Evolutionary conservation across 2,797 vertebrate species (phyloP), one percentile per base, ranked within the genome.

Genomic region (Notoglanidium macrostoma): DNA sequence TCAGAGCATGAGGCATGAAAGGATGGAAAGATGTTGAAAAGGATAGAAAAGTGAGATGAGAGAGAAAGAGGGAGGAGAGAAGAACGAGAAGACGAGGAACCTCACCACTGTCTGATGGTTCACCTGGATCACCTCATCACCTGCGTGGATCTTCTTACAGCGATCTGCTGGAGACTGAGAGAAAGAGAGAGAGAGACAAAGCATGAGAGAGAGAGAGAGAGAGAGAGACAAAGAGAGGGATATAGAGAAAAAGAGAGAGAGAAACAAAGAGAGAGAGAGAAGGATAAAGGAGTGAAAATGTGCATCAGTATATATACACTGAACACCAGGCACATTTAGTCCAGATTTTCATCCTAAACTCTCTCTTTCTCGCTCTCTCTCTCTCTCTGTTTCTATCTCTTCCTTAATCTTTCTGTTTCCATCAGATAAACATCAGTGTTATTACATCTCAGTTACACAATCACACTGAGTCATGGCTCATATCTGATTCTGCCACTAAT

Each of bases 81-180:
- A 11, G 26, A 57, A 59, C 1, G 49, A 40, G 17, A 80, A 65
- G 29, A 59, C 1, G 17, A 10, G 32, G 63, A 96, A 95, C 96
- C 97, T 95, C 95, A 99, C 98, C 98, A 99, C 98, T 91, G 98
- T 99, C 96, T 99, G 98, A 94, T 99, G 98, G 95, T 99, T 99
- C 94, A 99, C 98, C 96, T 99, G 98, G 92, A 99, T 99, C 94
- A 99, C 98, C 97, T 99, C 98, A 96, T 99, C 98, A 21, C 98
- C 98, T 86, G 98, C 98, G 91, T 99, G 98, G 95, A 99, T 99
- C 96, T 99, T 99, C 97, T 99, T 99, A 94, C 98, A 99, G 89
- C 97, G 97, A 94, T 99, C 98, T 90, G 98, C 98, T 91, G 98
- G 97, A 95, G 98, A 99, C 98, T 98, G 92, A 93, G 94, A 94